Base-by-base conservation (phyloP, 2,113 vertebrate species). In the Felis chaus region DNA sequence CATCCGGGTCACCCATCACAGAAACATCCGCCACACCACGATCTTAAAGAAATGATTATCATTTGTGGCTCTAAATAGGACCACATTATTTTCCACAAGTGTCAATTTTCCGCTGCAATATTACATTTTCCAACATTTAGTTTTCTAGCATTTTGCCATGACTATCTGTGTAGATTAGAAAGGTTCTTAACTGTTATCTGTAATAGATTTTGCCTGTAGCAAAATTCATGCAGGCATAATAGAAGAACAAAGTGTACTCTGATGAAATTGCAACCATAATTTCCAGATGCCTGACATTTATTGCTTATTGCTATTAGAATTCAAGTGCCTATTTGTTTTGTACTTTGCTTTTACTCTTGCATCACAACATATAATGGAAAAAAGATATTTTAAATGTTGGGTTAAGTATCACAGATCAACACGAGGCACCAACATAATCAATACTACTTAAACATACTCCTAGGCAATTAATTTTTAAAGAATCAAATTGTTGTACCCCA, bases 261-360 rank as follows among this genome's bases (percentile, higher is more conserved):
- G 98, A 99, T 98, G 98, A 99, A 99, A 99, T 99, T 99, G 99
- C 98, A 98, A 98, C 99, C 98, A 99, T 99, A 99, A 99, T 99
- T 99, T 99, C 99, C 98, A 99, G 98, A 98, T 98, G 99, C 99
- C 99, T 99, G 99, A 99, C 99, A 99, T 99, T 99, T 99, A 99
- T 99, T 98, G 99, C 98, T 99, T 99, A 99, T 99, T 99, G 98
- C 99, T 99, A 99, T 99, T 99, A 99, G 99, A 99, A 99, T 99
- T 99, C 99, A 99, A 99, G 99, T 99, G 99, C 98, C 99, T 99
- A 99, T 99, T 99, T 99, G 99, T 99, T 99, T 99, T 98, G 98
- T 98, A 98, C 98, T 99, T 98, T 98, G 98, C 98, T 99, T 99
- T 99, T 99, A 99, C 99, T 99, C 98, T 99, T 99, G 98, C 98